Percentiles rank a stretch among this genome's conserved stretches.
These are phyloP conservation scores for Drosophila neotestacea DNA, from an alignment of 2,888 invertebrate genomes.

Conservation along the genomic window DNA sequence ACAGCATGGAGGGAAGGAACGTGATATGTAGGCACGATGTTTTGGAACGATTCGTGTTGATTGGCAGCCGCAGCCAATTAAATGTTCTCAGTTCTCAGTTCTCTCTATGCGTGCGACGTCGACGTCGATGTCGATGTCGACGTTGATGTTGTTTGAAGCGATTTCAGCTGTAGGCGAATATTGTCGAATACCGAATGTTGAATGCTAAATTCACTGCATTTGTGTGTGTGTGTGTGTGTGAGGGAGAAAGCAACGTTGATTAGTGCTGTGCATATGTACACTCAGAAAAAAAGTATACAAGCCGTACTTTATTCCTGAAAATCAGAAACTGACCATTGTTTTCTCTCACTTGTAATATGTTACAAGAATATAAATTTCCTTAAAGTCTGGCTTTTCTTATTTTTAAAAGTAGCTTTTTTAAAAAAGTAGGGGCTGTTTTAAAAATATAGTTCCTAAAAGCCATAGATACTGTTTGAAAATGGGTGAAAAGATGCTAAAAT, in stretches of 20 bases:
- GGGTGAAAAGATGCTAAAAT: too few species aligned
- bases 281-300: too few species aligned
- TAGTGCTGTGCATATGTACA: constrained; percentile 3
- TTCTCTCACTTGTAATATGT: too few species aligned
- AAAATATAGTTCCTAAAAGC: too few species aligned
- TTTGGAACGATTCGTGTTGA: constrained; percentile 51
- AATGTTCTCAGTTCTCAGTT: constrained; percentile 21
- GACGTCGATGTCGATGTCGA: too few species aligned
- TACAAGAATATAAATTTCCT: too few species aligned
- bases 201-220: not conserved
- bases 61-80: constrained; percentile 66
- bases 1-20: constrained; percentile 6
- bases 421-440: too few species aligned
- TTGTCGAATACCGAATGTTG: constrained; percentile 1
- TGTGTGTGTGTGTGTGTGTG: constrained; percentile 9
- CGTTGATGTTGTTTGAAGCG: not conserved
- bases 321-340: too few species aligned
- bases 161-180: constrained; percentile 9
- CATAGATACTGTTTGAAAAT: too few species aligned
- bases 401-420: too few species aligned
- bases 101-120: not conserved
- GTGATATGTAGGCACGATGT: constrained; percentile 5
- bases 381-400: too few species aligned
- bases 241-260: constrained; percentile 3
- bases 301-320: too few species aligned